Evolutionary conservation across 2,888 invertebrate species (phyloP).

Genomic region (Chalcosyrphus nemorum): DNA sequence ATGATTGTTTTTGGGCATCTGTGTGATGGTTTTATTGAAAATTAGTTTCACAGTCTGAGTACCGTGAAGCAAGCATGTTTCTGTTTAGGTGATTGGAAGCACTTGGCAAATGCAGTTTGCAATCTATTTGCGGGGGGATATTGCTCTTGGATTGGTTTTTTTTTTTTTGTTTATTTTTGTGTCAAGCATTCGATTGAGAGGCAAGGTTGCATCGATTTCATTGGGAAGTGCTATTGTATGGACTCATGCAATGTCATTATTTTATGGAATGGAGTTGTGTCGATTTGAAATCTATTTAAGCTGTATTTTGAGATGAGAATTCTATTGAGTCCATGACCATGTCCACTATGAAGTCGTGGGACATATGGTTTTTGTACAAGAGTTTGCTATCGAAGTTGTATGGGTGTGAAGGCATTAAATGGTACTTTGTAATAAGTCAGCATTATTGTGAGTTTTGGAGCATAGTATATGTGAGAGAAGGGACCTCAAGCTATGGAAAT

Average conservation of each 20-base stretch:
- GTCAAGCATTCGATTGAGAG: neutral
- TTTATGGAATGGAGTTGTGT: neutral
- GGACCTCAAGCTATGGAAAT: no score
- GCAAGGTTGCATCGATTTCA: neutral
- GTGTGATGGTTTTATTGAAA: slow-evolving; percentile 42
- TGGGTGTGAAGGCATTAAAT: no score
- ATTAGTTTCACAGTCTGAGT: slow-evolving; percentile 17
- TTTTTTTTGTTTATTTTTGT: neutral
- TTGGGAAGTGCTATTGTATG: neutral
- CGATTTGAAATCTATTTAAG: neutral
- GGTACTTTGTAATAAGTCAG: no score
- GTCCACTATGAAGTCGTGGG: no score
- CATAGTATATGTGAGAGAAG: no score
- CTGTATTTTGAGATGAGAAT: neutral
- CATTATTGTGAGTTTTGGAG: no score
- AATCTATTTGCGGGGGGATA: slow-evolving; percentile 5
- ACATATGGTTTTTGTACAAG: no score
- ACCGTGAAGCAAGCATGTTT: slow-evolving; percentile 16
- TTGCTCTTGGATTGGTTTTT: slow-evolving; percentile 20
- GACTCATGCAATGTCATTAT: neutral
- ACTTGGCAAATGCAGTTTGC: slow-evolving; percentile 35
- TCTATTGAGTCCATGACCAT: no score
- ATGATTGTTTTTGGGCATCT: slow-evolving; percentile 31
- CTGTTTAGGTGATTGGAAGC: slow-evolving; percentile 34
- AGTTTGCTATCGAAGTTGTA: no score